A percentile compares a stretch with the other conserved stretches of the same genome.
Evolutionary conservation across 2,797 vertebrate genomes (phyloP).

Genomic region (Hydrophis major): DNA sequence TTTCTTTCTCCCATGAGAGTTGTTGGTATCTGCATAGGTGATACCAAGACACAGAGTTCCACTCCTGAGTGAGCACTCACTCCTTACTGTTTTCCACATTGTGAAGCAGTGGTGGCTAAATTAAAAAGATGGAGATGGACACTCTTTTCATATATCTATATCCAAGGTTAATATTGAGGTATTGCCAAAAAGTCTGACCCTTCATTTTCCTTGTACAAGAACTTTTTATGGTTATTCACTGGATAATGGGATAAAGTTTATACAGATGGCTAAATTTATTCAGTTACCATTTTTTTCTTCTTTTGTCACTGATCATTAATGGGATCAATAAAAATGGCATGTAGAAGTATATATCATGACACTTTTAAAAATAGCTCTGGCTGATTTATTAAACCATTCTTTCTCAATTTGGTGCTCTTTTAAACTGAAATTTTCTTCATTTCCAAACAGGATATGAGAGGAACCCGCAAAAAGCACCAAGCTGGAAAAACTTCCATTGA

Average conservation of each 20-base stretch:
- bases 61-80: conserved; percentile 13
- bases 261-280: conserved; percentile 39
- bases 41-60: conserved; percentile 22
- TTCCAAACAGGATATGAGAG: not conserved
- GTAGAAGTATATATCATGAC: not conserved
- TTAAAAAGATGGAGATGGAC: not conserved
- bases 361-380: not conserved
- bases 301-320: conserved; percentile 1
- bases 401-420: not conserved
- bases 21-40: conserved; percentile 26
- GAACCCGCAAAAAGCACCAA: not conserved
- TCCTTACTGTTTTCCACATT: not conserved
- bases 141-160: not conserved
- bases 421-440: not conserved
- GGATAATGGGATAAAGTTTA: conserved; percentile 49
- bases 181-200: conserved; percentile 60
- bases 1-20: conserved; percentile 24
- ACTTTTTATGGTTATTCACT: conserved; percentile 47
- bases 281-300: conserved; percentile 41
- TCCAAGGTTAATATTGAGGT: conserved; percentile 20
- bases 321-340: not conserved
- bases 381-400: not conserved
- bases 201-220: conserved; percentile 40
- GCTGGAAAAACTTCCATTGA: not conserved
- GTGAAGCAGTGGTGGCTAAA: not conserved